Conservation (phyloP, 2,113 vertebrate species). For the human (Homo sapiens) region GRCh38 chr6:77028501-77029000, state of each 20-base stretch:
- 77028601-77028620: neutral
- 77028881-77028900: rapidly evolving
- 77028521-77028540: neutral
- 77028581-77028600: neutral
- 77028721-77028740: neutral
- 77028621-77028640: neutral
- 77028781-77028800: neutral
- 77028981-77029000: neutral
- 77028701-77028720: neutral
- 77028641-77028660: neutral
- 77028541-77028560: neutral
- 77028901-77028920: neutral
- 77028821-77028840: neutral
- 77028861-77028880: neutral
- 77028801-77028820: neutral
- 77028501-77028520: neutral
- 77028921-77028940: neutral
- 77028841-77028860: neutral
- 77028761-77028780: neutral
- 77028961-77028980: neutral
- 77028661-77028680: neutral
- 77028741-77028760: neutral
- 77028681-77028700: neutral
- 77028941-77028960: neutral
- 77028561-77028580: neutral